Base-by-base conservation (phyloP, 2,888 invertebrate species). In the Drosophila quinaria region DNA sequence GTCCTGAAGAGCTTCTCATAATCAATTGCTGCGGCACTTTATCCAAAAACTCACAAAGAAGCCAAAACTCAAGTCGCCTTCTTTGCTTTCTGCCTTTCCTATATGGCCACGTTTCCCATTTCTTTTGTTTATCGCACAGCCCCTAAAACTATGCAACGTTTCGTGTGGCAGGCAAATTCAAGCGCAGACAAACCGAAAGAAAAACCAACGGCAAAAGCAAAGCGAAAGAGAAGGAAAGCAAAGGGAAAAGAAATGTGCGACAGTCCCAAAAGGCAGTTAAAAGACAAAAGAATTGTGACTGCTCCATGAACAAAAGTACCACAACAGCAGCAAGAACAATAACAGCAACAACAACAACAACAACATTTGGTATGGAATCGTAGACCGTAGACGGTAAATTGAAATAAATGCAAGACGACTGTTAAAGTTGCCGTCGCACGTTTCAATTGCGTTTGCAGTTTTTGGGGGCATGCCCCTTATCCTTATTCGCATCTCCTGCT, bases 341-440 rank as follows among this genome's bases (percentile, higher is more conserved):
- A 44, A 31, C 19, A 54, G n/a, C 15, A 50, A 17, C 39, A 51
- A 55, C 39, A 54, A 59, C 39, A 31, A 41, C 19, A 33, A 22
- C 19, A 29, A 29, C 17, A 19, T 13, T 11, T 9, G 17, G 50
- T 31, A 39, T 49, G 62, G 13, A 46, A 35, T 37, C 62, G 37
- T 37, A 46, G 55, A 46, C 35, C 56, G 66, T 74, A 84, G 87
- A 83, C 85, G 74, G 79, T 70, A 85, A 85, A 89, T 89, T 89
- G 84, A 85, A 85, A 85, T 85, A 89, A 89, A 85, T 85, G 84
- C 84, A 85, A 81, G 84, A 76, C 87, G 87, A 87, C 89, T 80
- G 84, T 85, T 87, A 85, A 85, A 81, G 79, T 87, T 87, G 84
- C 89, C 87, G 67, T 87, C 84, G 89, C 89, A 85, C 84, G 84